Percentiles rank a stretch among this genome's conserved stretches.
Conservation (phyloP, 2,113 vertebrate species). For the Periophthalmodon schlosseri region DNA sequence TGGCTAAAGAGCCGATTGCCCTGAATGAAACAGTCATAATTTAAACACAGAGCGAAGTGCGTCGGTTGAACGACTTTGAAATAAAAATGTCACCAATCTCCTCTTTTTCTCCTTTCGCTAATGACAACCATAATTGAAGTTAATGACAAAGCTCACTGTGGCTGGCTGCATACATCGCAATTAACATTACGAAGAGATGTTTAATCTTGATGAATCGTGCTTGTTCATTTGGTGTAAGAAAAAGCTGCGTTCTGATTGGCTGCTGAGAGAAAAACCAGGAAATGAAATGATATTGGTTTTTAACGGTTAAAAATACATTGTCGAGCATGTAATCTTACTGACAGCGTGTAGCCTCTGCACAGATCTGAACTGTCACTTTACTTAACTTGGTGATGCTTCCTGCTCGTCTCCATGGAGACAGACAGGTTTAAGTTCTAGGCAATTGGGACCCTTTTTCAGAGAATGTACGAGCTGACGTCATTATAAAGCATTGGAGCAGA, state of each 20-base stretch:
- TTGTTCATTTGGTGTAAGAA: too few relatives aligned
- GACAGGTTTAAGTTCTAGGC: background rate
- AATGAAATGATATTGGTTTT: too few relatives aligned
- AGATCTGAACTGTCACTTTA: too few relatives aligned
- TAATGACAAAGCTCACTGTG: background rate
- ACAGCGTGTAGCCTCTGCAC: too few relatives aligned
- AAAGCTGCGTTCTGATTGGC: too few relatives aligned
- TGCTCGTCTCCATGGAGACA: too few relatives aligned
- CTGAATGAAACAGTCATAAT: background rate
- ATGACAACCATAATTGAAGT: background rate
- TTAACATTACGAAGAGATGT: background rate
- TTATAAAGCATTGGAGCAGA: background rate
- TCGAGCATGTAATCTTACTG: too few relatives aligned
- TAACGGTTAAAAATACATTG: too few relatives aligned
- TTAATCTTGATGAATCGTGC: background rate
- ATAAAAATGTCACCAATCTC: constrained; percentile 3
- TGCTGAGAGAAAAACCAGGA: too few relatives aligned
- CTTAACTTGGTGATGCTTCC: too few relatives aligned
- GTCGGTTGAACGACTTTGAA: background rate
- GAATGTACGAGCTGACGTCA: background rate
- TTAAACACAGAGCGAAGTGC: background rate
- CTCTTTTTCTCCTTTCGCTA: background rate
- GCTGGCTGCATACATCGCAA: background rate
- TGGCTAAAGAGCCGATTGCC: background rate
- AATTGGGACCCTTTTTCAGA: background rate